Evolutionary conservation across 2,888 invertebrate species (phyloP).

Genomic region (Phorcus lineatus): DNA sequence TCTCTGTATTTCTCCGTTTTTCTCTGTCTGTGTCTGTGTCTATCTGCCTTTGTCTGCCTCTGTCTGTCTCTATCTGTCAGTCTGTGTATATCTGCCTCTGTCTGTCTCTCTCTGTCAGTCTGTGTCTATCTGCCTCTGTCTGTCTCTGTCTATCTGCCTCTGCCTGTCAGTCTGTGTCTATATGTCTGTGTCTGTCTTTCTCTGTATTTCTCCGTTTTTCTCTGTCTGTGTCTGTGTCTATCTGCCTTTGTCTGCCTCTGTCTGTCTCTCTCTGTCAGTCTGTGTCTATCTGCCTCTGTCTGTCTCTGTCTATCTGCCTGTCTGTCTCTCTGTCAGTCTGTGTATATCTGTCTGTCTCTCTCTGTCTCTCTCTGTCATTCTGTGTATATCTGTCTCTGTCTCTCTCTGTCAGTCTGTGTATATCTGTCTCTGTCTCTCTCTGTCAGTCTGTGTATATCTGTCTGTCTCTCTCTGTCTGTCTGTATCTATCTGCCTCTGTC

Average conservation of each 20-base stretch:
- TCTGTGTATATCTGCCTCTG: neutral
- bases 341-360: neutral
- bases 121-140: too few species aligned
- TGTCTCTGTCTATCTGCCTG: too few species aligned
- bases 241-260: too few species aligned
- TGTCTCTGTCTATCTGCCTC: too few species aligned
- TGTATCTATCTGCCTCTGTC: neutral
- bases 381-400: neutral
- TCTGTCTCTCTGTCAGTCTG: neutral
- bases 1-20: constrained; percentile 10
- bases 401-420: neutral
- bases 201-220: neutral
- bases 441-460: too few species aligned
- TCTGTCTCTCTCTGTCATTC: neutral
- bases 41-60: constrained; percentile 3
- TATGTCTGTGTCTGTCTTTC: too few species aligned
- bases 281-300: too few species aligned
- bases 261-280: too few species aligned
- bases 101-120: neutral
- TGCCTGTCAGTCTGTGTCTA: too few species aligned
- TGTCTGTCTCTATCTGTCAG: neutral
- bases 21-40: constrained; percentile 18
- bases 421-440: too few species aligned
- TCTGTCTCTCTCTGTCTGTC: too few species aligned
- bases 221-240: too few species aligned